Evolutionary conservation across 2,113 vertebrate genomes (phyloP).

Genomic region (Ceratotherium simum): DNA sequence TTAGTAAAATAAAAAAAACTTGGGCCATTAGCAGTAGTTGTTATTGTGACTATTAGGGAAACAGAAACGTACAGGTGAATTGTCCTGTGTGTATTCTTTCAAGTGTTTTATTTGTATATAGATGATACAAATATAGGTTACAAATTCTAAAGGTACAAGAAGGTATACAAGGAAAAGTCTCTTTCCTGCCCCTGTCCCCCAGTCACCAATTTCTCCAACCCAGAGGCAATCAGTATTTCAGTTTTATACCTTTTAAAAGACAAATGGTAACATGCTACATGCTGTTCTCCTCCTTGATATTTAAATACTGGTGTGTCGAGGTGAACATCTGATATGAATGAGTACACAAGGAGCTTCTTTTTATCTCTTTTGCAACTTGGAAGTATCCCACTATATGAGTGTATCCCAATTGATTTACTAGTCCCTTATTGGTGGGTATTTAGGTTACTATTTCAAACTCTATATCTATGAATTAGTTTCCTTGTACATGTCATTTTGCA

Average conservation of each 20-base stretch:
- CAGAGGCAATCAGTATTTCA: background rate
- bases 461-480: background rate
- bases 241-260: slow-evolving; percentile 4
- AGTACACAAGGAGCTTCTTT: background rate
- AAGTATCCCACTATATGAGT: background rate
- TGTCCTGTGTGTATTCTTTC: background rate
- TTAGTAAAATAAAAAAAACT: slow-evolving; percentile 22
- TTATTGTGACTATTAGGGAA: background rate
- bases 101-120: slow-evolving; percentile 20
- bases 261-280: background rate
- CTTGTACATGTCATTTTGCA: background rate
- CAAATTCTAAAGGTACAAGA: background rate
- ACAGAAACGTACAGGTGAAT: background rate
- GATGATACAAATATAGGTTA: background rate
- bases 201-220: background rate
- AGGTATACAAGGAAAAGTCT: background rate
- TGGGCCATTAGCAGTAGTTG: background rate
- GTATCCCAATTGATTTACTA: background rate
- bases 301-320: background rate
- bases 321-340: background rate
- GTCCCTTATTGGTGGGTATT: background rate
- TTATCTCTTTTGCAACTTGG: background rate
- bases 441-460: background rate
- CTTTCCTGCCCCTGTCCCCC: background rate
- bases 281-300: background rate